Base-by-base conservation (phyloP, 2,888 invertebrate species). In the Amphipyra berbera region DNA sequence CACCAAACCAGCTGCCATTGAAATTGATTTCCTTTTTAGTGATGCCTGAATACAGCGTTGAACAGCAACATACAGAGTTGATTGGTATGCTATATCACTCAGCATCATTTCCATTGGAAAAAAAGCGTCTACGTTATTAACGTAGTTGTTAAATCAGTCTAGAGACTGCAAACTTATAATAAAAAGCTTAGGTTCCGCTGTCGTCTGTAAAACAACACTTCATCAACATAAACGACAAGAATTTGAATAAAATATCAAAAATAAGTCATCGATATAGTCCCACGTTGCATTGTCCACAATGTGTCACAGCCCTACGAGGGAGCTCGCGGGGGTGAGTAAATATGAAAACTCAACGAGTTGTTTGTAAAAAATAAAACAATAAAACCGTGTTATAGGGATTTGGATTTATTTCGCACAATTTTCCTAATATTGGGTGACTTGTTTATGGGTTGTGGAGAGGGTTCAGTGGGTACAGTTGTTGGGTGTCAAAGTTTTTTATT, bases 321-420 rank as follows among this genome's bases (percentile, higher is more conserved):
- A 1, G 1, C 61, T 37, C 52, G 44, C 54, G 21, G 59, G 76
- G 63, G 64, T 33, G 70, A 65, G 79, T 77, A 66, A 77, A 78
- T 77, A 79, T 77, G 64, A 79, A 72, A 78, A 79, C 78, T 72
- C 78, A 74, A 79, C 72, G 78, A 78, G 78, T 79, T 79, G 74
- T 79, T 78, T 78, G 78, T 77, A 77, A 78, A 76, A 77, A 78
- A 78, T 78, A 74, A 78, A 79, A 78, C 72, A 78, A 78, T 78
- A 78, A 79, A 78, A 74, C 57, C 61, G 50, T 61, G 63, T 74
- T 71, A 71, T 74, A 59, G 61, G 68, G 78, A 72, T 77, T 68
- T 64, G 68, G 78, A 78, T 79, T 78, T 79, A 78, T 78, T 71
- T 71, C 63, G 65, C 65, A 56, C 77, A 61, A 68, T 78, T 77